A percentile compares a stretch with the other conserved stretches of the same genome.
Evolutionary conservation across 1,140 invertebrate genomes (phyloP).

Genomic region (Conus betulinus): DNA sequence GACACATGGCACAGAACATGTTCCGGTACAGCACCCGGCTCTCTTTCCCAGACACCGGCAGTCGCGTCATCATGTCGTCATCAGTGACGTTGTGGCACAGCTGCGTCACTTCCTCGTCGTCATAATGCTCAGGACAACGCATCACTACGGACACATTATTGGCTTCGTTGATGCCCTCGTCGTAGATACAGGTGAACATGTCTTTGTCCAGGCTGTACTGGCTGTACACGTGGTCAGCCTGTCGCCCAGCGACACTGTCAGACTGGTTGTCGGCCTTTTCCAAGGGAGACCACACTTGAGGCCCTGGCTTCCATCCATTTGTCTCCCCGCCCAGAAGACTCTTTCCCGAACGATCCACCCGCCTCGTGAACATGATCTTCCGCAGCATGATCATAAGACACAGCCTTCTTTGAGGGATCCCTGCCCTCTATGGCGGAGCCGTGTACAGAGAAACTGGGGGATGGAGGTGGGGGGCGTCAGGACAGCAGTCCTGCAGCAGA

Average conservation of each 20-base stretch:
- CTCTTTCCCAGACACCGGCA: slow-evolving; percentile 44
- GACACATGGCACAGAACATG: slow-evolving; percentile 25
- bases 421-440: not conserved
- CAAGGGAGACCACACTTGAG: not conserved
- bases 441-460: not conserved
- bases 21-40: slow-evolving; percentile 32
- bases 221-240: not conserved
- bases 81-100: not conserved
- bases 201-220: not conserved
- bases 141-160: slow-evolving; percentile 12
- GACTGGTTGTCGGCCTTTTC: not conserved
- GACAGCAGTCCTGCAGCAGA: slow-evolving; percentile 20
- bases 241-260: not conserved
- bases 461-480: not conserved
- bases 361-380: not conserved
- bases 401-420: not conserved
- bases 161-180: not conserved
- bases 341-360: not conserved
- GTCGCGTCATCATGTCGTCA: slow-evolving; percentile 33
- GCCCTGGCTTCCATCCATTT: not conserved
- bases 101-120: not conserved
- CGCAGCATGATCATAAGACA: not conserved
- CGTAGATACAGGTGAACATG: slow-evolving; percentile 17
- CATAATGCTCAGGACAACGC: slow-evolving; percentile 16
- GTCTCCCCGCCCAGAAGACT: not conserved